These are phyloP conservation scores for Halictus ligatus DNA, from an alignment of 2,888 invertebrate genomes.

Conservation along the genomic window DNA sequence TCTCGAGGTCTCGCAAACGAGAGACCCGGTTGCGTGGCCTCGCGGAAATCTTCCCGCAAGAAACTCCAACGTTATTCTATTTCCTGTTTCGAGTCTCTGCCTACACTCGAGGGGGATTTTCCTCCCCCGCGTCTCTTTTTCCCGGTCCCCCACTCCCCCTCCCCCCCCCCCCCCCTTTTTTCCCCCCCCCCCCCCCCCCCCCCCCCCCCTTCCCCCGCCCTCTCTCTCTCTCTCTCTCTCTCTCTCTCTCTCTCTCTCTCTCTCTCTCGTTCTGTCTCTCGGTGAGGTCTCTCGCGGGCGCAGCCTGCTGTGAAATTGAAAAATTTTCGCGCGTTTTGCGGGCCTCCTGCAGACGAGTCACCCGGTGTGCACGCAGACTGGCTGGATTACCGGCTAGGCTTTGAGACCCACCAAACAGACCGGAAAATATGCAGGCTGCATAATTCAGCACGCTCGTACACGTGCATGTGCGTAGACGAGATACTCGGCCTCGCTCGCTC, in stretches of 20 bases:
- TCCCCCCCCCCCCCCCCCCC: too few species aligned
- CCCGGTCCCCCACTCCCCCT: conserved; percentile 11
- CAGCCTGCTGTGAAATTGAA: conserved; percentile 74
- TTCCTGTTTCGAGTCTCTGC: conserved; percentile 58
- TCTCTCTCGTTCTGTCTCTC: conserved; percentile 33
- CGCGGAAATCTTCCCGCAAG: conserved; percentile 44
- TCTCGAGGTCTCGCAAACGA: background rate
- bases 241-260: background rate
- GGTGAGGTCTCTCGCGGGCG: conserved; percentile 62
- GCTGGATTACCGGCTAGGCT: conserved; percentile 80
- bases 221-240: too few species aligned
- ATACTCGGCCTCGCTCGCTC: conserved; percentile 16
- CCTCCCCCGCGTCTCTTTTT: background rate
- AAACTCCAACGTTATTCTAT: conserved; percentile 59
- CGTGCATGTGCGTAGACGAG: conserved; percentile 50
- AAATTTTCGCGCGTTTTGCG: conserved; percentile 72
- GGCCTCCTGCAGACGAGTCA: conserved; percentile 70
- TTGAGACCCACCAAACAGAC: conserved; percentile 83
- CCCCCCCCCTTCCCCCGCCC: too few species aligned
- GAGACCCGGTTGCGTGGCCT: conserved; percentile 1
- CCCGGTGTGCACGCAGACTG: conserved; percentile 75
- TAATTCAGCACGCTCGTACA: conserved; percentile 76
- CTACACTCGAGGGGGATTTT: conserved; percentile 47
- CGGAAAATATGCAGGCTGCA: conserved; percentile 84
- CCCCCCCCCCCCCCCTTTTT: background rate